Conservation (phyloP, 2,797 vertebrate genomes). For the Sebastes elongatus region DNA sequence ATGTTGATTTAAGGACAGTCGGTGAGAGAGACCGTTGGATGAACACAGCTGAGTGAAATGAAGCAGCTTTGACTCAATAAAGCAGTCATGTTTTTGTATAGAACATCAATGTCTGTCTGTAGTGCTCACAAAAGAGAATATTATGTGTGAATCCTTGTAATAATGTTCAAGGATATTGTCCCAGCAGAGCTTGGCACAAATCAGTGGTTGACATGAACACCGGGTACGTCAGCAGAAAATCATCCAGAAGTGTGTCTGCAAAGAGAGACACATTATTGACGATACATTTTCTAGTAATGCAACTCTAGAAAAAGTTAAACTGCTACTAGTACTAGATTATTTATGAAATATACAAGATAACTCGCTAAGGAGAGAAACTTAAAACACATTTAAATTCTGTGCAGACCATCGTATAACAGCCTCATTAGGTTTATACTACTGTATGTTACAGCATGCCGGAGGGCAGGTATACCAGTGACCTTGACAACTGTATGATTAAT, state of each 20-base stretch:
- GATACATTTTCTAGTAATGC: not conserved
- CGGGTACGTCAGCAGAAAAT: constrained; percentile 96
- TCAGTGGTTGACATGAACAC: constrained; percentile 97
- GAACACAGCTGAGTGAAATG: not conserved
- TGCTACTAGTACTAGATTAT: not conserved
- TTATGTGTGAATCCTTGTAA: not conserved
- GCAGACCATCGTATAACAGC: not conserved
- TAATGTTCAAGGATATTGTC: constrained; percentile 93
- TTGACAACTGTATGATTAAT: constrained; percentile 47
- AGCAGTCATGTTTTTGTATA: not conserved
- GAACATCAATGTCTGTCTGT: not conserved
- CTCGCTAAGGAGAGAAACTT: not conserved
- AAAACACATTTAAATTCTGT: not conserved
- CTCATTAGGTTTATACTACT: constrained; percentile 14
- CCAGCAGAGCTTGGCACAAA: constrained; percentile 94
- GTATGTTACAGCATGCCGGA: constrained; percentile 6
- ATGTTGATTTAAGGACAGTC: constrained; percentile 8
- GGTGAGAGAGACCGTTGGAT: not conserved
- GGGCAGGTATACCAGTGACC: constrained; percentile 13
- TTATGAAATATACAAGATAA: not conserved
- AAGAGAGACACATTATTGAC: constrained; percentile 33
- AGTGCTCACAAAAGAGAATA: not conserved
- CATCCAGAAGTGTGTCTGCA: constrained; percentile 93
- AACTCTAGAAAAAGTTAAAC: not conserved
- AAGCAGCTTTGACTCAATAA: constrained; percentile 9